Base-by-base conservation (phyloP, 2,797 vertebrate genomes). In the Poeciliopsis infans region DNA sequence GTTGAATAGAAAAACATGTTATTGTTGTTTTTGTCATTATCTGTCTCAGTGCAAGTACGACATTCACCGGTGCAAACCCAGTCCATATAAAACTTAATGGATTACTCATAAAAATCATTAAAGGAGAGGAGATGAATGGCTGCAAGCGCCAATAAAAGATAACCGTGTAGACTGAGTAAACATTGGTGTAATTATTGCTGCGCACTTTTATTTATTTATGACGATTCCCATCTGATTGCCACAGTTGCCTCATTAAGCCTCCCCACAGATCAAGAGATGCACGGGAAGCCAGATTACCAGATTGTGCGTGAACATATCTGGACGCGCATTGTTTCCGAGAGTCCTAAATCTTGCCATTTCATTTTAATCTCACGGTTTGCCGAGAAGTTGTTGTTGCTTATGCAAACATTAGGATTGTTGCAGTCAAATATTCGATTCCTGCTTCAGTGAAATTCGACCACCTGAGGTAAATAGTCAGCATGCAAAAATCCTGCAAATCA, bases 141-240 rank as follows among this genome's bases (percentile, higher is more conserved):
- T 36, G 66, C 31, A 79, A 25, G 71, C 81, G 53, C 20, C 80
- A 46, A 39, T 75, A 82, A 71, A 74, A 68, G 78, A 77, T 76
- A 82, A 74, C 18, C 59, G 1, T 72, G 68, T 82, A 31, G 66
- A 45, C 77, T 64, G 39, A 68, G 10, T 79, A 81, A 91, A 80
- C 72, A 80, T 13, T 45, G 51, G 36, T 3, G 41, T 41, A 81
- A 76, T 45, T 53, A 83, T 75, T 71, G 76, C 70, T 59, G 4
- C 31, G 49, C 46, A 51, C 7, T 39, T 81, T 81, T 64, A 0
- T 18, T 0, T 47, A 10, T 41, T 41, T 45, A 16, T 33, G 23
- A 41, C 11, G 36, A 25, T 41, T 41, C 64, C 33, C 36, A 68
- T 41, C 64, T 5, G 20, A 43, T 41, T 41, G 41, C 18, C 61